A percentile compares a stretch with the other conserved stretches of the same genome.
These are phyloP conservation scores for Fratercula arctica DNA, from an alignment of 2,797 vertebrate species.

Conservation along the genomic window DNA sequence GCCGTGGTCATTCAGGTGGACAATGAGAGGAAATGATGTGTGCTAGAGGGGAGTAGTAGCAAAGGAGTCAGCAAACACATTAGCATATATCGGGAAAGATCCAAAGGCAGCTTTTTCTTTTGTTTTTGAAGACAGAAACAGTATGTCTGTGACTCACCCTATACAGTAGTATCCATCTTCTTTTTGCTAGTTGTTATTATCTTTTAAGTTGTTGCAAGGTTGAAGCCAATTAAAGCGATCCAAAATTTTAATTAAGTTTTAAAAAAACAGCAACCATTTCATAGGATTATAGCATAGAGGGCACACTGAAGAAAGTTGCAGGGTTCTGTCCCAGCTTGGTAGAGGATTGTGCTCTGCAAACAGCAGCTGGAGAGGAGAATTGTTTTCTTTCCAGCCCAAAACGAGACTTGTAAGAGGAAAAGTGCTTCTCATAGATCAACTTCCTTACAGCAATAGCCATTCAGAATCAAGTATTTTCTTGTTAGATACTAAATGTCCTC, in stretches of 20 bases:
- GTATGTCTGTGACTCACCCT: neutral
- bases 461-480: neutral
- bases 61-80: neutral
- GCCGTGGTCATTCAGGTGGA: neutral
- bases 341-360: neutral
- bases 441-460: neutral
- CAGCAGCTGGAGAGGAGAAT: neutral
- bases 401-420: neutral
- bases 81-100: neutral
- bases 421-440: neutral
- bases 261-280: rapidly evolving
- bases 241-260: neutral
- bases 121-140: neutral
- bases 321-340: neutral
- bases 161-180: neutral
- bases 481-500: neutral
- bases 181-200: neutral
- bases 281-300: neutral
- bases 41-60: neutral
- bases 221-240: neutral
- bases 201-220: neutral
- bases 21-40: neutral
- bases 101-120: neutral
- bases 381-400: neutral
- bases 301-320: neutral